phyloP scores from a whole-genome alignment of 1,140 invertebrate species.

The Nasonia giraulti region DNA sequence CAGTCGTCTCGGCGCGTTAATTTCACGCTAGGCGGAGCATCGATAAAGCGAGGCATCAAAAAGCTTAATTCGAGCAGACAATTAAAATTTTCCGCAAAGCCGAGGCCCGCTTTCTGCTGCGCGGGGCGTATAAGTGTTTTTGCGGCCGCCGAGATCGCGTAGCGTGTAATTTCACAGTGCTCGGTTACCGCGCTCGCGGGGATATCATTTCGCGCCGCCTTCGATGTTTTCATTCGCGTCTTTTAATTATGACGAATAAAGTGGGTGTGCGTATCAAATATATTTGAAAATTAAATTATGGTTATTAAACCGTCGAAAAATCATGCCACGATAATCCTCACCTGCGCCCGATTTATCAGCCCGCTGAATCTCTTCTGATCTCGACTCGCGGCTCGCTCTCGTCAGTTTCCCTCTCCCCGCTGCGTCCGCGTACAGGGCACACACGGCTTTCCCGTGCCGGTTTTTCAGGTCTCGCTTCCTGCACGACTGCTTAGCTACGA shows the following conservation, averaged over 20 bases:
- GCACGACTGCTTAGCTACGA: slow-evolving; percentile 59
- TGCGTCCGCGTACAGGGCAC: too few relatives aligned
- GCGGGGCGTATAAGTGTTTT: not conserved
- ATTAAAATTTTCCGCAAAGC: slow-evolving; percentile 41
- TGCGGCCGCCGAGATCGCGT: not conserved
- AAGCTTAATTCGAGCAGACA: slow-evolving; percentile 32
- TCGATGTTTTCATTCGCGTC: too few relatives aligned
- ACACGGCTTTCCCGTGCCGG: slow-evolving; percentile 30
- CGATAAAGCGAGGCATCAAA: slow-evolving; percentile 27
- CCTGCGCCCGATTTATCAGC: too few relatives aligned
- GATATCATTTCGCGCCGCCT: too few relatives aligned
- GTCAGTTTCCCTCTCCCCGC: not conserved
- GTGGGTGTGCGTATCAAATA: too few relatives aligned
- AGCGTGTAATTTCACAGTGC: not conserved
- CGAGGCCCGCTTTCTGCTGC: not conserved
- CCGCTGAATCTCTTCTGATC: too few relatives aligned
- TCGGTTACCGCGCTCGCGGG: not conserved
- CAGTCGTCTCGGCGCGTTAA: slow-evolving; percentile 6
- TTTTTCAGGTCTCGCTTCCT: slow-evolving; percentile 59
- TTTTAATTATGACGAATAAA: too few relatives aligned
- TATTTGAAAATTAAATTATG: too few relatives aligned
- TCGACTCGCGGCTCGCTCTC: not conserved
- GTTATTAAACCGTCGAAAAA: too few relatives aligned
- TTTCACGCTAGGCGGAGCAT: slow-evolving; percentile 42
- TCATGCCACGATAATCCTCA: too few relatives aligned